A percentile compares a stretch with the other conserved stretches of the same genome.
Conservation (phyloP, 2,888 invertebrate genomes). For the Bombylius discolor region DNA sequence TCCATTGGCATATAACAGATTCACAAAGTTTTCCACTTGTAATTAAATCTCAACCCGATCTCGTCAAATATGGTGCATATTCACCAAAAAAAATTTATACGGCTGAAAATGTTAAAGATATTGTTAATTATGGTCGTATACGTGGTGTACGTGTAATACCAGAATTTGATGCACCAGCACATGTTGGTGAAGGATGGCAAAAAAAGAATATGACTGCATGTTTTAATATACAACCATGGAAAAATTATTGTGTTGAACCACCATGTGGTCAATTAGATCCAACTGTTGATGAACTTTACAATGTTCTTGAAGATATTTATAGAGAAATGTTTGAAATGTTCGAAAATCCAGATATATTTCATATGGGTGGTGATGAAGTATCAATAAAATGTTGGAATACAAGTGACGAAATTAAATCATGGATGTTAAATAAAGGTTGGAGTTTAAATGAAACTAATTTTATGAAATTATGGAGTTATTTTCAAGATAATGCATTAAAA, state of each 20-base stretch:
- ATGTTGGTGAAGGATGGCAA: slow-evolving; percentile 80
- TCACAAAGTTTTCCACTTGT: slow-evolving; percentile 88
- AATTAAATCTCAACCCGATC: slow-evolving; percentile 54
- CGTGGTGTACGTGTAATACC: slow-evolving; percentile 79
- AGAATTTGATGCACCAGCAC: slow-evolving; percentile 86
- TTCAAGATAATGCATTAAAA: slow-evolving; percentile 43
- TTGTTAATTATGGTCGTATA: slow-evolving; percentile 53
- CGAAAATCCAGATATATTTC: slow-evolving; percentile 55
- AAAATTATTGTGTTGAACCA: slow-evolving; percentile 59
- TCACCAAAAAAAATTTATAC: slow-evolving; percentile 55
- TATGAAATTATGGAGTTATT: slow-evolving; percentile 58
- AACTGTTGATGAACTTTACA: slow-evolving; percentile 52
- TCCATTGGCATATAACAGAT: slow-evolving; percentile 93
- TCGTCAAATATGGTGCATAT: slow-evolving; percentile 67
- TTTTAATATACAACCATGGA: slow-evolving; percentile 65
- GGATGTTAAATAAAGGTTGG: slow-evolving; percentile 55
- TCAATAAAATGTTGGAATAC: slow-evolving; percentile 61
- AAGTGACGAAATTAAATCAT: slow-evolving; percentile 50
- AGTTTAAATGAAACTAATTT: slow-evolving; percentile 45
- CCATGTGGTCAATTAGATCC: slow-evolving; percentile 78
- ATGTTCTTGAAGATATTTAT: slow-evolving; percentile 57
- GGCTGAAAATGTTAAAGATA: slow-evolving; percentile 39
- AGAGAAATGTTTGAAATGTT: slow-evolving; percentile 50
- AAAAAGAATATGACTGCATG: slow-evolving; percentile 51
- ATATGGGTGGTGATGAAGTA: slow-evolving; percentile 80